Conservation (phyloP, 2,888 invertebrate genomes). For the Atethmia centrago region DNA sequence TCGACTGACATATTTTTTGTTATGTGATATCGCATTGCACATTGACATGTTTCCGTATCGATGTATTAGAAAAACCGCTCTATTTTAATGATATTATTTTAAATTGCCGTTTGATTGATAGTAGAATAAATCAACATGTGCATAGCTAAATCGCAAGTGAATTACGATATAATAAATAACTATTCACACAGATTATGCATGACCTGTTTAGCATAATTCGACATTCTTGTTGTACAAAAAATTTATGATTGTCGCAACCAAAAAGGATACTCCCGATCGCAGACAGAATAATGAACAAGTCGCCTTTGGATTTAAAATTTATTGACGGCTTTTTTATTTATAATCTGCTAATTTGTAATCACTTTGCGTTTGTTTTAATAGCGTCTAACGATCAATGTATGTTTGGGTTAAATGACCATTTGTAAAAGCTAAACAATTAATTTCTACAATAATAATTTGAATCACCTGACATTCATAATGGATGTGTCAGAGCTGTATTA, state of each 20-base stretch:
- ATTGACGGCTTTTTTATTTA: slow-evolving; percentile 60
- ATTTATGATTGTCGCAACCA: slow-evolving; percentile 56
- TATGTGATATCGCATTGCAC: slow-evolving; percentile 32
- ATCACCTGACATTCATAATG: background rate
- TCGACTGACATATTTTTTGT: slow-evolving; percentile 36
- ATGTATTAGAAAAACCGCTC: slow-evolving; percentile 28
- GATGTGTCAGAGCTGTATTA: slow-evolving; percentile 9
- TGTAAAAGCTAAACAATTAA: slow-evolving; percentile 4
- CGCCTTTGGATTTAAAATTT: slow-evolving; percentile 61
- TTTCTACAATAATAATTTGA: background rate
- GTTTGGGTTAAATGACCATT: slow-evolving; percentile 48
- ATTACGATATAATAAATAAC: slow-evolving; percentile 48
- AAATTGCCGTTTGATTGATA: slow-evolving; percentile 58
- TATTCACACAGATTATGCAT: slow-evolving; percentile 59
- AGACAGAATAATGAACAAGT: slow-evolving; percentile 66
- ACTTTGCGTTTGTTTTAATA: slow-evolving; percentile 62
- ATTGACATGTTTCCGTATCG: slow-evolving; percentile 11
- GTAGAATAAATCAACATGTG: slow-evolving; percentile 42
- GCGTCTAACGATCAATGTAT: slow-evolving; percentile 43
- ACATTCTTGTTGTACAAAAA: slow-evolving; percentile 68
- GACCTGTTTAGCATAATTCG: slow-evolving; percentile 68
- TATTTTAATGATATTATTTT: slow-evolving; percentile 28
- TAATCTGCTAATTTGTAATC: slow-evolving; percentile 65
- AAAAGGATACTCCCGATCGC: slow-evolving; percentile 63
- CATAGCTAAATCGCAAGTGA: slow-evolving; percentile 36